A percentile compares a stretch with the other conserved stretches of the same genome.
Conservation (phyloP, 2,113 vertebrate genomes). For the Oryzias celebensis region DNA sequence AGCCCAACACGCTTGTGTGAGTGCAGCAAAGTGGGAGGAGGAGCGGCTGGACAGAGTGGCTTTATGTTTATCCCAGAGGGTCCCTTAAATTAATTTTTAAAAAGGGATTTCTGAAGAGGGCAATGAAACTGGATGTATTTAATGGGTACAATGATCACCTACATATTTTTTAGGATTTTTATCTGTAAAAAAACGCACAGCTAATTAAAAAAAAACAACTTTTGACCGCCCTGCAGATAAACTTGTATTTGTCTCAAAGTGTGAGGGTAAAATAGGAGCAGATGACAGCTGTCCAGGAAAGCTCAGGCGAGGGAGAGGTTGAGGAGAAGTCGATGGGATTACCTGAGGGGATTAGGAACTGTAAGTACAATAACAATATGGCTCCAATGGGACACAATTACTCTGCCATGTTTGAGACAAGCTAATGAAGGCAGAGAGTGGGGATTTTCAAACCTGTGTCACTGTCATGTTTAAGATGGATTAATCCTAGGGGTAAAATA, state of each 20-base stretch:
- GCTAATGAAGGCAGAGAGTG: conserved; percentile 54
- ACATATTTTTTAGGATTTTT: conserved; percentile 59
- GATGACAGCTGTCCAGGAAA: conserved; percentile 60
- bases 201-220: conserved; percentile 23
- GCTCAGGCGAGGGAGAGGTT: conserved; percentile 43
- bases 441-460: conserved; percentile 15
- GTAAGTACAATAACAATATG: conserved; percentile 72
- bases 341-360: conserved; percentile 71
- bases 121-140: conserved; percentile 66
- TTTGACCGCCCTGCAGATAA: conserved; percentile 46
- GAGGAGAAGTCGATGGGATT: conserved; percentile 68
- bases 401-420: conserved; percentile 52
- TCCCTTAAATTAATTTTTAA: conserved; percentile 69
- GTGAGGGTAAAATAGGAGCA: conserved; percentile 40
- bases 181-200: conserved; percentile 31
- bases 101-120: conserved; percentile 69
- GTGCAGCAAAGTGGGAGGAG: conserved; percentile 12
- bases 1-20: conserved; percentile 9
- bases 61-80: conserved; percentile 22
- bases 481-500: background rate
- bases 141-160: conserved; percentile 71
- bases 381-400: conserved; percentile 65
- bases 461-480: conserved; percentile 12
- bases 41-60: background rate
- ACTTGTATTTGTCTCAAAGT: conserved; percentile 40